Base-by-base conservation (phyloP, 2,113 vertebrate genomes). In the Galemys pyrenaicus region DNA sequence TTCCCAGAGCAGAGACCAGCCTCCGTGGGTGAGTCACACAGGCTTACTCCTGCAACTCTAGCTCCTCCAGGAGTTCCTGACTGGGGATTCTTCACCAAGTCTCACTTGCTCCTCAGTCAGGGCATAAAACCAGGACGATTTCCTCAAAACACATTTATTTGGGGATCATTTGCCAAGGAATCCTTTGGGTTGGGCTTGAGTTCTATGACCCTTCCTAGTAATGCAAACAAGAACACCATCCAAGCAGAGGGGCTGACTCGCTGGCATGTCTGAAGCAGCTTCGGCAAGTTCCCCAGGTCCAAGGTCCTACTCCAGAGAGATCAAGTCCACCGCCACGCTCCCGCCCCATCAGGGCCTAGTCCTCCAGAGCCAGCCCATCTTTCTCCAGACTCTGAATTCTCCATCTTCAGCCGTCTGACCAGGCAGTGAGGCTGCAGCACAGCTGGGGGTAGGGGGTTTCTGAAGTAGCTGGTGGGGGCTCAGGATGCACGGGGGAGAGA, bases 81-180 rank as follows among this genome's bases (percentile, higher is more conserved):
- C 68, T 32, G 9, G 10, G 51, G 82, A 70, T 62, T 78, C 60
- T 26, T 49, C 73, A 37, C 35, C 71, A 56, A 62, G 60, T 35
- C 11, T 16, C 37, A 39, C 41, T 26, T 10, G 28, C 12, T 65
- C 28, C 44, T 44, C 83, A 92, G n/a, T 60, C 49, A 28, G 37
- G 74, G 51, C 9, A 94, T 3, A 30, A 74, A 86, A 78, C 64
- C 24, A 28, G 19, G 64, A 89, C 6, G 13, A 39, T 67, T 92
- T 89, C 71, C 41, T 89, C 37, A 81, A 79, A 37, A 10, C 22
- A 74, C 54, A 49, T 95, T 96, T 96, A 97, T 96, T 96, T 74
- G 24, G 54, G 35, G 56, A n/a, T 81, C 2, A 85, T 44, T 83
- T 90, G 79, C 44, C 44, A 54, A 87, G 24, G 64, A 90, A 74